Evolutionary conservation across 1,140 invertebrate species (phyloP).

Genomic region (Tribolium castaneum): DNA sequence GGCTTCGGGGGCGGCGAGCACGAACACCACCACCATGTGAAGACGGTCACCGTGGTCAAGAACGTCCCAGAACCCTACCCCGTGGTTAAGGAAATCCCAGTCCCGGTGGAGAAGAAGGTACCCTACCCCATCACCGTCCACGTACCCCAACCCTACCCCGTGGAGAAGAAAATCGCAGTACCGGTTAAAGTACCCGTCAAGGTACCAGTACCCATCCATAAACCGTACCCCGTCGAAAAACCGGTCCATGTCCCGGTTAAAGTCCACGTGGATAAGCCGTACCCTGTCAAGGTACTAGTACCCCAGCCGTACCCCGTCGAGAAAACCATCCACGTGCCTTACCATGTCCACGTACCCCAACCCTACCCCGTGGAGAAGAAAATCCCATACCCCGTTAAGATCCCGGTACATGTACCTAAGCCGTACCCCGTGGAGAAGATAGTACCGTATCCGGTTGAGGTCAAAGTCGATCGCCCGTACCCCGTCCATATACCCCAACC

Average conservation of each 20-base stretch:
- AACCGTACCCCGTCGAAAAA: slow-evolving; percentile 79
- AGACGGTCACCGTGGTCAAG: slow-evolving; percentile 82
- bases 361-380: slow-evolving; percentile 76
- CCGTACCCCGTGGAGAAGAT: slow-evolving; percentile 70
- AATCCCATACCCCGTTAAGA: slow-evolving; percentile 71
- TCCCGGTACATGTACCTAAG: slow-evolving; percentile 71
- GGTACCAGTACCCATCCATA: slow-evolving; percentile 72
- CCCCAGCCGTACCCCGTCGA: slow-evolving; percentile 77
- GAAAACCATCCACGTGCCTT: slow-evolving; percentile 72
- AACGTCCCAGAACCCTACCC: slow-evolving; percentile 67
- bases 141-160: slow-evolving; percentile 74
- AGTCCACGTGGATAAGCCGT: slow-evolving; percentile 74
- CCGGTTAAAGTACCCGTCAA: slow-evolving; percentile 75
- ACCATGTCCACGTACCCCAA: slow-evolving; percentile 72
- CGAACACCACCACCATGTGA: slow-evolving; percentile 69
- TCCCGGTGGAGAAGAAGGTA: slow-evolving; percentile 70
- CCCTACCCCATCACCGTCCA: slow-evolving; percentile 71
- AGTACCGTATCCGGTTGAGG: slow-evolving; percentile 73
- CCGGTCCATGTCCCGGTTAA: slow-evolving; percentile 77
- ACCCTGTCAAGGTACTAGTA: slow-evolving; percentile 74
- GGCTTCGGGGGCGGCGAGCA: slow-evolving; percentile 64
- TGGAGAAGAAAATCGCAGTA: slow-evolving; percentile 75
- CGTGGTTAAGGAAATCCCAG: slow-evolving; percentile 62
- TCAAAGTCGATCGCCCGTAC: slow-evolving; percentile 70
- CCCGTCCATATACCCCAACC: slow-evolving; percentile 67